phyloP scores from a whole-genome alignment of 2,797 vertebrate species.

The Eupleurogrammus muticus region DNA sequence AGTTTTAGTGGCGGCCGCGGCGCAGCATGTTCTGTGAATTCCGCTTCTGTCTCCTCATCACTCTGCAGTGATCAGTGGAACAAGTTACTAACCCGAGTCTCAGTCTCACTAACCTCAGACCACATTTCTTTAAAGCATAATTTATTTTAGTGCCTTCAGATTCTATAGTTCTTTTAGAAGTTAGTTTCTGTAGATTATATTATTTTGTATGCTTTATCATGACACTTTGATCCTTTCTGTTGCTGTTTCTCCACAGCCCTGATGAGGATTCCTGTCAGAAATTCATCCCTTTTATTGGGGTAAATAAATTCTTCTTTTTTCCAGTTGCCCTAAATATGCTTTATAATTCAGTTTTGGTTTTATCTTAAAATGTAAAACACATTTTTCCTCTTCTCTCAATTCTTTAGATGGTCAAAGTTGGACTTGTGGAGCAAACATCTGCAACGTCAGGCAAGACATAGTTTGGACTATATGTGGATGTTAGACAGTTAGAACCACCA shows the following conservation, averaged over 20 bases:
- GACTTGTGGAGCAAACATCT: constrained; percentile 94
- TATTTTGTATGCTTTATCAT: background rate
- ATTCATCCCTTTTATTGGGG: constrained; percentile 98
- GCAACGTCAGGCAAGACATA: constrained; percentile 88
- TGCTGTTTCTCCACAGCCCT: constrained; percentile 82
- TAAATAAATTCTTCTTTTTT: constrained; percentile 74
- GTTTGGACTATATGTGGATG: background rate
- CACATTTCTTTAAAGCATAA: constrained; percentile 13
- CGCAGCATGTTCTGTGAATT: constrained; percentile 55
- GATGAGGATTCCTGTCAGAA: constrained; percentile 98
- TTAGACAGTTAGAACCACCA: background rate
- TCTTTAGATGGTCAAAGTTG: constrained; percentile 95
- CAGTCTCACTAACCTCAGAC: constrained; percentile 26
- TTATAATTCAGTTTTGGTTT: constrained; percentile 7
- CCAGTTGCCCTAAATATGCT: background rate
- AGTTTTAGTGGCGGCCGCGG: constrained; percentile 14
- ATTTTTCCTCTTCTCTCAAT: constrained; percentile 6
- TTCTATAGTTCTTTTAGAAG: constrained; percentile 11
- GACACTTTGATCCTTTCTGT: constrained; percentile 11
- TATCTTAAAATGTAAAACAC: background rate
- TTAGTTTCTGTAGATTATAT: constrained; percentile 11
- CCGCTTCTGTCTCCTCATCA: constrained; percentile 15
- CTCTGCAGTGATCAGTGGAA: constrained; percentile 46
- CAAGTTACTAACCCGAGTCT: constrained; percentile 43
- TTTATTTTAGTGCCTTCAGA: constrained; percentile 10